Evolutionary conservation across 2,888 invertebrate genomes (phyloP), one percentile per base, ranked within the genome.

Genomic region (Laothoe populi): DNA sequence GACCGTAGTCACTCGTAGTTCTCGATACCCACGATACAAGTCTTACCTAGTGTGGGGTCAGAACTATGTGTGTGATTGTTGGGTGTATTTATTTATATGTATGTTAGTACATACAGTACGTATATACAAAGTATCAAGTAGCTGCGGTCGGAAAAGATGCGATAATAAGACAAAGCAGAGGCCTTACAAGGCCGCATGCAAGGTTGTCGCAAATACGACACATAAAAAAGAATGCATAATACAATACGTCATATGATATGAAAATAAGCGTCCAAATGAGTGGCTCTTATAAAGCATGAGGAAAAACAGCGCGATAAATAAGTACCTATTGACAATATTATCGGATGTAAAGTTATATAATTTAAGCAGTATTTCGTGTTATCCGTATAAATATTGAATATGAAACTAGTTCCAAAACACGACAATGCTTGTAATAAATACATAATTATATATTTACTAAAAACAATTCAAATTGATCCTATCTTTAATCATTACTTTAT

Each of bases 101-200:
- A 4, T 4, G 7, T 5, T 8, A 5, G 31, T 13, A 26, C 10
- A 4, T n/a, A 11, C 42, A 21, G 38, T 38, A 38, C 3, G 38
- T 13, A 38, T 13, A 11, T 35, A n/a, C 19, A 8, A 40, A 87
- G 83, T 88, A 88, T 85, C 86, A 89, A 87, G 70, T 63, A 60
- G 42, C 46, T 42, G 35, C 48, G 60, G 70, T 78, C 76, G 63
- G 46, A 63, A 66, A 67, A 70, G 31, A 74, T 65, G 74, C 77
- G 83, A 79, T 84, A 81, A 84, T 82, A 83, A 84, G 81, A 86
- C 83, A 81, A 83, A 83, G 77, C 79, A 75, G 89, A 89, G 81
- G 86, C 89, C 89, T 77, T 87, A 86, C 87, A 88, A 90, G 88
- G 88, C 75, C 79, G 76, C 70, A 73, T 71, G 72, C 86, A 84